These are phyloP conservation scores for Cosmorhoe ocellata DNA, from an alignment of 2,888 invertebrate genomes.

Conservation along the genomic window DNA sequence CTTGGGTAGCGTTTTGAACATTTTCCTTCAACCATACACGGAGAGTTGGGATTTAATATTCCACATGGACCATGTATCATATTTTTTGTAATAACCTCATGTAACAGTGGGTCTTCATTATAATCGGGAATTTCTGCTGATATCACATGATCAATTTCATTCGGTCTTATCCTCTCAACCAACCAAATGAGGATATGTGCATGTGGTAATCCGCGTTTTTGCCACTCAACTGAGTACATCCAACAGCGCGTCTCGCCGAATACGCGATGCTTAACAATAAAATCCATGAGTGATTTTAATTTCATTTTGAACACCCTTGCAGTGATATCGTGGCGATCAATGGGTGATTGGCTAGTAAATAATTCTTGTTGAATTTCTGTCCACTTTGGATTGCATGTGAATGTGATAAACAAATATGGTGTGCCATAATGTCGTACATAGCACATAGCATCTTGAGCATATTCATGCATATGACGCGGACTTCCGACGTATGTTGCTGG, in stretches of 20 bases:
- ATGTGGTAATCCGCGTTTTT: neutral
- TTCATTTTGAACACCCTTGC: neutral
- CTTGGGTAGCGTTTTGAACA: conserved; percentile 38
- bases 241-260: neutral
- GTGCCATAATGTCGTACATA: conserved; percentile 5
- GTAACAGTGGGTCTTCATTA: conserved; percentile 22
- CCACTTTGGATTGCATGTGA: conserved; percentile 10
- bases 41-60: conserved; percentile 24
- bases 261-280: neutral
- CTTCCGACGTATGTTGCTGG: neutral
- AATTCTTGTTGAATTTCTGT: neutral
- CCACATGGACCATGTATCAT: conserved; percentile 44
- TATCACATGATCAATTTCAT: conserved; percentile 36
- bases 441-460: neutral
- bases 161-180: conserved; percentile 23
- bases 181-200: conserved; percentile 26
- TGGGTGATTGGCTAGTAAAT: neutral
- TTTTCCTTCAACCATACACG: conserved; percentile 36
- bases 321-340: conserved; percentile 10
- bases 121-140: conserved; percentile 38
- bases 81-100: conserved; percentile 33
- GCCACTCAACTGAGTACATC: neutral
- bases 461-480: conserved; percentile 1
- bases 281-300: neutral
- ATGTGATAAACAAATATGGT: conserved; percentile 4